Base-by-base conservation (phyloP, 2,113 vertebrate genomes). In the Mohoua ochrocephala region DNA sequence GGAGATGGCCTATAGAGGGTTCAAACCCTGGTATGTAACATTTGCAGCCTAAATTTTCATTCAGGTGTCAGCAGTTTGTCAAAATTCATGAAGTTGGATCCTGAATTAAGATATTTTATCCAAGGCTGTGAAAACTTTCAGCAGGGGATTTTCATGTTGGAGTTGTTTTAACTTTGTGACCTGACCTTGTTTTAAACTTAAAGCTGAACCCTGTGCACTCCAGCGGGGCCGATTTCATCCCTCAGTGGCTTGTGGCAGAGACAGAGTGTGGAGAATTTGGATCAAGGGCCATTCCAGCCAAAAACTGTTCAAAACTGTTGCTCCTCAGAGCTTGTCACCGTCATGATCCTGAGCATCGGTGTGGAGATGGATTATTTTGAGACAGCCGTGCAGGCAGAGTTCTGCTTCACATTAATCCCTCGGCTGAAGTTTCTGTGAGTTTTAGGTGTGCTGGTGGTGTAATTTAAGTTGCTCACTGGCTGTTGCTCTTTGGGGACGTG, bases 191-290 rank as follows among this genome's bases (percentile, higher is more conserved):
- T 82, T 13, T n/a, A 41, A 76, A 79, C 33, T 60, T 39, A 13
- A 57, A 71, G n/a, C 42, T 91, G 78, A 89, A 7, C 69, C 4
- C 11, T 56, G 10, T 19, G 52, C 37, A 3, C 30, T 56, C 14
- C 7, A 1, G 13, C 11, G 11, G 0, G 3, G 20, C 37, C 7
- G 37, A 4, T 60, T 87, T 50, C 5, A 8, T 56, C 59, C 69
- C 45, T 61, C 37, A 28, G 24, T 39, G 31, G 27, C 60, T 19
- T 42, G 13, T 47, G 47, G 10, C n/a, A 41, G 22, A 44, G 57
- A 37, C 52, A 82, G 33, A 3, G 0, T 4, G 2, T 13, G 52
- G 52, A 84, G 56, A 57, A 42, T 61, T 71, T 68, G 23, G 7
- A 37, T 63, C 24, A 3, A n/a, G 61, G 63, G 39, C 50, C 13